These are phyloP conservation scores for Acipenser ruthenus DNA, from an alignment of 2,797 vertebrate genomes.

Conservation along the genomic window DNA sequence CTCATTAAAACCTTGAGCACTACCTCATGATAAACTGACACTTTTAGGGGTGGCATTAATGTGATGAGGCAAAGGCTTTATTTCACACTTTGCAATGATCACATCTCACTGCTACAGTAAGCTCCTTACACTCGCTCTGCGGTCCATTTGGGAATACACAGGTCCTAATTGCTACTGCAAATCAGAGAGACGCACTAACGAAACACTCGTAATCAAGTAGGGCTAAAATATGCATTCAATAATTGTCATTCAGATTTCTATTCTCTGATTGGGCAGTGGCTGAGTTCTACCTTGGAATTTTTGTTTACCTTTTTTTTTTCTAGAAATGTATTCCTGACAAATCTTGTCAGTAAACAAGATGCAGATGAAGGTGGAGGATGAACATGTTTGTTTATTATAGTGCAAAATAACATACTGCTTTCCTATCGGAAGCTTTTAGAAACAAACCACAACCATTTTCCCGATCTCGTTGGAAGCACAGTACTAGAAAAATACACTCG, in stretches of 20 bases:
- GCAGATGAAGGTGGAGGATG: too few relatives aligned
- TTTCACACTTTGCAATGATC: slow-evolving; percentile 92
- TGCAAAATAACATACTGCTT: too few relatives aligned
- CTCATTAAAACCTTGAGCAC: slow-evolving; percentile 99
- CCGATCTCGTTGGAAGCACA: too few relatives aligned
- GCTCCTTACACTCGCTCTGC: slow-evolving; percentile 84
- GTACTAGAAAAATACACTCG: too few relatives aligned
- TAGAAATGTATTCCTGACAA: too few relatives aligned
- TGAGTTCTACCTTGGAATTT: too few relatives aligned
- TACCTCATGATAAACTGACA: slow-evolving; percentile 98
- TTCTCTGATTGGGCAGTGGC: too few relatives aligned
- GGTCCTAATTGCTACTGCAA: slow-evolving; percentile 75
- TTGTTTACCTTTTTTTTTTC: too few relatives aligned
- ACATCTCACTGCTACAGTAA: slow-evolving; percentile 77
- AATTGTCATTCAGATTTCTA: slow-evolving; percentile 16
- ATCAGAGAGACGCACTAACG: slow-evolving; percentile 60
- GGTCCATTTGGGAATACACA: slow-evolving; percentile 61
- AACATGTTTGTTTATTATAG: too few relatives aligned
- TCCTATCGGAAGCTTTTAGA: too few relatives aligned
- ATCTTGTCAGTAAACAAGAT: too few relatives aligned
- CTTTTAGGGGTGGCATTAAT: slow-evolving; percentile 97
- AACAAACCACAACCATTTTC: too few relatives aligned
- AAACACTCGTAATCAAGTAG: slow-evolving; percentile 34
- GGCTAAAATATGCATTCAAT: slow-evolving; percentile 19
- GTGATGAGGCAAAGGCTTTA: slow-evolving; percentile 98